Conservation (phyloP, 1,140 invertebrate species). For the Brachionus rotundiformis region DNA sequence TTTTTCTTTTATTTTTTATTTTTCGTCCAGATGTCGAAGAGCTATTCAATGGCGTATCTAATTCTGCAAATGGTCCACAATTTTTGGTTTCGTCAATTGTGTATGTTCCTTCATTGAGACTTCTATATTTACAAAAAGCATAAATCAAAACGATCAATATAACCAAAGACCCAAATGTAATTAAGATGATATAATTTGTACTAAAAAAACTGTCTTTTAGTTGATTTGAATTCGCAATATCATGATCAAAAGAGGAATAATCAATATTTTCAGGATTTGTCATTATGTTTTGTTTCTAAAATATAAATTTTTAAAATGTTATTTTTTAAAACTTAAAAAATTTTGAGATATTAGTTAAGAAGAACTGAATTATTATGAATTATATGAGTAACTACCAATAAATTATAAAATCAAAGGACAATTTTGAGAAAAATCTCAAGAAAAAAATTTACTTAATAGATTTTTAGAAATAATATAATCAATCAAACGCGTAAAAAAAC, state of each 20-base stretch:
- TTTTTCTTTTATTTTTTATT: not conserved
- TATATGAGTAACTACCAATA: no score
- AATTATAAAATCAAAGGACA: no score
- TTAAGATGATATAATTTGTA: not conserved
- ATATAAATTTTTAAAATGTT: not conserved
- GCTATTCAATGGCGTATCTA: slow-evolving; percentile 26
- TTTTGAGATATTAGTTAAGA: no score
- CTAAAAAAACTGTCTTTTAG: not conserved
- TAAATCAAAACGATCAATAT: slow-evolving; percentile 75
- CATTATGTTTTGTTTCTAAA: not conserved
- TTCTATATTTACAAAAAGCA: slow-evolving; percentile 83
- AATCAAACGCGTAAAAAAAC: not conserved
- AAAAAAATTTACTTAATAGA: no score
- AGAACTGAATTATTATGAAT: no score
- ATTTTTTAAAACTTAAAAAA: not conserved
- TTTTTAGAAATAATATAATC: no score
- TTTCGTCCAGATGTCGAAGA: not conserved
- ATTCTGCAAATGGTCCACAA: slow-evolving; percentile 56
- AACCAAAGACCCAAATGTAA: not conserved
- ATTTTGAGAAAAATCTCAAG: no score
- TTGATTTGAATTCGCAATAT: not conserved
- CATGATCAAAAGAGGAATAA: not conserved
- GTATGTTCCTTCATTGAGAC: slow-evolving; percentile 79
- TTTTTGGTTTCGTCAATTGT: slow-evolving; percentile 80
- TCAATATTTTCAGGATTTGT: not conserved